Percentiles rank a stretch among this genome's conserved stretches.
phyloP scores from a whole-genome alignment of 1,140 invertebrate species.

The Drosophila gunungcola region DNA sequence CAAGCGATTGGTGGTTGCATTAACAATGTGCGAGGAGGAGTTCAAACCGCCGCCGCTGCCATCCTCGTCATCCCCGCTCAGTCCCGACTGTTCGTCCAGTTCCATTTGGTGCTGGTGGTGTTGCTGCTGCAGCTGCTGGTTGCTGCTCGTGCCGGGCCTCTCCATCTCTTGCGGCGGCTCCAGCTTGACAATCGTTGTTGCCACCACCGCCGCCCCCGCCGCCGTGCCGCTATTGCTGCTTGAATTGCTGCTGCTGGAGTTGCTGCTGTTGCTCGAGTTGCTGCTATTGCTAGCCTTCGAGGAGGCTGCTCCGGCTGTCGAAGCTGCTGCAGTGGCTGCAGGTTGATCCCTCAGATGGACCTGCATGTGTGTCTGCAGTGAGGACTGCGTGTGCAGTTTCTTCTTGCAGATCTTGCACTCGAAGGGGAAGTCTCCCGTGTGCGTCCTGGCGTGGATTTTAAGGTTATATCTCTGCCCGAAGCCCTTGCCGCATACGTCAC shows the following conservation, averaged over 20 bases:
- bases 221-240: slow-evolving; percentile 25
- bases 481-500: slow-evolving; percentile 86
- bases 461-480: slow-evolving; percentile 86
- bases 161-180: slow-evolving; percentile 62
- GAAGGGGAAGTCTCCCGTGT: slow-evolving; percentile 90
- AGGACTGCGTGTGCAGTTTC: slow-evolving; percentile 82
- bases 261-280: slow-evolving; percentile 30
- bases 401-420: slow-evolving; percentile 88
- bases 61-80: slow-evolving; percentile 68
- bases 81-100: slow-evolving; percentile 70
- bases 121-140: slow-evolving; percentile 45
- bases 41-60: slow-evolving; percentile 19
- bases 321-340: neutral
- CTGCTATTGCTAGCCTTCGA: slow-evolving; percentile 25
- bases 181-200: slow-evolving; percentile 60
- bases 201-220: slow-evolving; percentile 14
- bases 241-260: slow-evolving; percentile 25
- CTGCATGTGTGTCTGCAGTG: slow-evolving; percentile 83
- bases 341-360: slow-evolving; percentile 81
- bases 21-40: slow-evolving; percentile 61
- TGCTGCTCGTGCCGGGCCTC: slow-evolving; percentile 56
- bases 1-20: slow-evolving; percentile 65
- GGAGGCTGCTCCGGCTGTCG: slow-evolving; percentile 9
- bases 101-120: slow-evolving; percentile 67
- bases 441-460: slow-evolving; percentile 86